Percentiles rank a stretch among this genome's conserved stretches.
Conservation (phyloP, 1,140 invertebrate genomes). For the Drosophila gunungcola region DNA sequence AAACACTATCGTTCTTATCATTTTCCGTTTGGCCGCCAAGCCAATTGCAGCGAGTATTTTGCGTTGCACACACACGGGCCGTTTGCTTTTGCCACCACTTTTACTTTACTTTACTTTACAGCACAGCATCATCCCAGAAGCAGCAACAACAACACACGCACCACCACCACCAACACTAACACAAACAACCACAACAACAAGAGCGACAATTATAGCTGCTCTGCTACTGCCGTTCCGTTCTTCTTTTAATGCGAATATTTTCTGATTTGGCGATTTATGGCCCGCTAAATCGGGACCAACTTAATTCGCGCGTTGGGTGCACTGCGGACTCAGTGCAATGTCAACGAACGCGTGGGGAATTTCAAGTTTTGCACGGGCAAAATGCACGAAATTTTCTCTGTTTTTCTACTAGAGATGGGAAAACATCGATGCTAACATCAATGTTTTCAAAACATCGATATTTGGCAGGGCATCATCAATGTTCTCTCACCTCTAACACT, state of each 20-base stretch:
- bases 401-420: constrained; percentile 38
- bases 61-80: constrained; percentile 32
- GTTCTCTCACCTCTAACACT: no score
- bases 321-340: background rate
- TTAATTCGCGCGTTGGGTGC: background rate
- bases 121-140: constrained; percentile 32
- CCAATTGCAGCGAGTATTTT: constrained; percentile 30
- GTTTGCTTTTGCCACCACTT: constrained; percentile 39
- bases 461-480: no score
- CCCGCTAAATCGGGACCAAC: constrained; percentile 2
- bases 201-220: constrained; percentile 41
- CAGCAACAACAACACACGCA: constrained; percentile 26
- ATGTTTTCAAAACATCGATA: no score
- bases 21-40: constrained; percentile 6
- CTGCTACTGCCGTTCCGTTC: constrained; percentile 37
- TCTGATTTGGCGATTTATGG: constrained; percentile 29
- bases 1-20: constrained; percentile 14
- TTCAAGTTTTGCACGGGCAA: constrained; percentile 38
- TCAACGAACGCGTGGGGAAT: constrained; percentile 4
- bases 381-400: constrained; percentile 74
- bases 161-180: constrained; percentile 23
- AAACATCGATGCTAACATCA: no score
- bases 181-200: constrained; percentile 26
- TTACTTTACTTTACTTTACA: constrained; percentile 33
- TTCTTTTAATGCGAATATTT: constrained; percentile 34